Percentiles rank a stretch among this genome's conserved stretches.
Conservation (phyloP, 2,113 vertebrate species). For the Gobio gobio region DNA sequence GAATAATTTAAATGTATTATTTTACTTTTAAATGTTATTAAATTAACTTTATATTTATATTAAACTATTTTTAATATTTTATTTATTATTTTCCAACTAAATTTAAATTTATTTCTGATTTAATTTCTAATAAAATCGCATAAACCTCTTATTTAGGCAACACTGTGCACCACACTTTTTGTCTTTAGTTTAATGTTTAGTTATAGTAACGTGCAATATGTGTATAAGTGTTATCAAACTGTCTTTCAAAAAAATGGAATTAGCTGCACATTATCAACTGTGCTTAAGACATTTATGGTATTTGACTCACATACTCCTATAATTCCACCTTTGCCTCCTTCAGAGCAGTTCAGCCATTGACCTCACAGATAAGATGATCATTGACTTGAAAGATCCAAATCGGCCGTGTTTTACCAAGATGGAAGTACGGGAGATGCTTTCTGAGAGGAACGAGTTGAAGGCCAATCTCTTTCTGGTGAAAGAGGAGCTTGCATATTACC, state of each 20-base stretch:
- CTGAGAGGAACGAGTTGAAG: conserved; percentile 94
- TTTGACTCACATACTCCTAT: background rate
- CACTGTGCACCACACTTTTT: background rate
- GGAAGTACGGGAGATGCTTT: conserved; percentile 90
- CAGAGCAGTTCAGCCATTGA: conserved; percentile 60
- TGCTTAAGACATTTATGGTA: background rate
- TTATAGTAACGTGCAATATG: background rate
- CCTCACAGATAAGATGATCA: conserved; percentile 59
- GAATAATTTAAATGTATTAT: background rate
- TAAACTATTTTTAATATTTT: background rate
- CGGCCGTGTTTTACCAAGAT: conserved; percentile 86
- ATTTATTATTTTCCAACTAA: background rate
- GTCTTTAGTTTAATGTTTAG: background rate
- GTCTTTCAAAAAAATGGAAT: background rate
- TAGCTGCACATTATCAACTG: background rate
- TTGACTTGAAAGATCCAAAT: conserved; percentile 72
- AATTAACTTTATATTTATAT: background rate
- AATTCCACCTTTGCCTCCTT: conserved; percentile 20
- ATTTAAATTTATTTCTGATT: background rate
- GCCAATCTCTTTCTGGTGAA: conserved; percentile 93
- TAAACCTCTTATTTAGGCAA: background rate
- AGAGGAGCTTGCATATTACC: conserved; percentile 93
- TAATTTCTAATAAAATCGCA: background rate
- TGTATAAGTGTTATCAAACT: background rate
- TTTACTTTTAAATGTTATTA: background rate